These are phyloP conservation scores for Nephotettix cincticeps DNA, from an alignment of 1,140 invertebrate species.

Conservation along the genomic window DNA sequence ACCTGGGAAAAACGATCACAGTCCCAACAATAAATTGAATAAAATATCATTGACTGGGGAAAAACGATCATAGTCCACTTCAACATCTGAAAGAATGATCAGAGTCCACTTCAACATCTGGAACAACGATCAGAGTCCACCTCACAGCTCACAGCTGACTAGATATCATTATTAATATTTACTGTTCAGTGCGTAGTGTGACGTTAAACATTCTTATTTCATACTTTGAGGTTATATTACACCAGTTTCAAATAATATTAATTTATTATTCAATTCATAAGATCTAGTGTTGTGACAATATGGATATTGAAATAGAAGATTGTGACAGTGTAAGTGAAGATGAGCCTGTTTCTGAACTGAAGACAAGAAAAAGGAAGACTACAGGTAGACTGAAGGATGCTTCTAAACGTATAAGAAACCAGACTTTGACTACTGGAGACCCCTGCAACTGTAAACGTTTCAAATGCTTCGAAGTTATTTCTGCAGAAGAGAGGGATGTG, in stretches of 20 bases:
- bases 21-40: not conserved
- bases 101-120: not conserved
- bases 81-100: not conserved
- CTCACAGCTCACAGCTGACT: too few relatives aligned
- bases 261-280: not conserved
- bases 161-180: too few relatives aligned
- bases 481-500: conserved; percentile 1
- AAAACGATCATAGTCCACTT: not conserved
- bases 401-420: conserved; percentile 4
- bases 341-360: not conserved
- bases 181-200: too few relatives aligned
- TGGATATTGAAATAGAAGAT: not conserved
- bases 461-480: conserved; percentile 29
- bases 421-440: not conserved
- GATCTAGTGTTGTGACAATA: not conserved
- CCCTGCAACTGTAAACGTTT: conserved; percentile 29
- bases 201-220: not conserved
- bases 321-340: not conserved
- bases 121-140: not conserved
- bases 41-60: not conserved
- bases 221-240: not conserved
- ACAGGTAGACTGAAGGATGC: not conserved
- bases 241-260: not conserved
- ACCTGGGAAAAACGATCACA: not conserved
- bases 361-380: conserved; percentile 1